A percentile compares a stretch with the other conserved stretches of the same genome.
These are phyloP conservation scores for Lepeophtheirus salmonis DNA, from an alignment of 1,140 invertebrate species.

Conservation along the genomic window DNA sequence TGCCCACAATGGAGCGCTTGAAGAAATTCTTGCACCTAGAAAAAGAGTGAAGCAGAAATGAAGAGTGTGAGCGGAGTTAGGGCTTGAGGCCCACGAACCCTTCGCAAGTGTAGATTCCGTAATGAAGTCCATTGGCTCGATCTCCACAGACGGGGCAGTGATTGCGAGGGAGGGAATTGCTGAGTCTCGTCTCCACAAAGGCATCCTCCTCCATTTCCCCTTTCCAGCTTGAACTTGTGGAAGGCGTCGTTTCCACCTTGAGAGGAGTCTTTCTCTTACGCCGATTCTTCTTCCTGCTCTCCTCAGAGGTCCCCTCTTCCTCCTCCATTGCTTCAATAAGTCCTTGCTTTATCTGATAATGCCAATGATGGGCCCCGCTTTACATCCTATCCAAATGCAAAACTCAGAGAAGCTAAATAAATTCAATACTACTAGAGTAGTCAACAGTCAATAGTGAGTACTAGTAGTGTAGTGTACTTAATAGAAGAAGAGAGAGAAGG, in stretches of 20 bases:
- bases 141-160: not conserved
- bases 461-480: no score
- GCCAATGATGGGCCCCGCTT: no score
- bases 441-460: no score
- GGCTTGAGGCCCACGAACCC: not conserved
- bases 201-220: not conserved
- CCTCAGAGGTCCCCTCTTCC: not conserved
- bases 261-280: not conserved
- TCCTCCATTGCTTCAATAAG: not conserved
- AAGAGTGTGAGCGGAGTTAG: no score
- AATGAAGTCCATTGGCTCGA: not conserved
- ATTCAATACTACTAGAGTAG: no score
- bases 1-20: not conserved
- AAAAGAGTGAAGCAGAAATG: no score
- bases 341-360: no score
- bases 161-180: not conserved
- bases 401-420: no score
- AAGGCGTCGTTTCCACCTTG: not conserved
- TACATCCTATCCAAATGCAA: no score
- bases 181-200: not conserved
- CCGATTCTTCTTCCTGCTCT: not conserved
- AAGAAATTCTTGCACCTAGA: conserved; percentile 4
- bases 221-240: not conserved
- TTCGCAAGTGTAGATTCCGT: not conserved
- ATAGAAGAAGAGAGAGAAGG: no score